Conservation (phyloP, 1,140 invertebrate genomes). For the Drosophila kanapiae region DNA sequence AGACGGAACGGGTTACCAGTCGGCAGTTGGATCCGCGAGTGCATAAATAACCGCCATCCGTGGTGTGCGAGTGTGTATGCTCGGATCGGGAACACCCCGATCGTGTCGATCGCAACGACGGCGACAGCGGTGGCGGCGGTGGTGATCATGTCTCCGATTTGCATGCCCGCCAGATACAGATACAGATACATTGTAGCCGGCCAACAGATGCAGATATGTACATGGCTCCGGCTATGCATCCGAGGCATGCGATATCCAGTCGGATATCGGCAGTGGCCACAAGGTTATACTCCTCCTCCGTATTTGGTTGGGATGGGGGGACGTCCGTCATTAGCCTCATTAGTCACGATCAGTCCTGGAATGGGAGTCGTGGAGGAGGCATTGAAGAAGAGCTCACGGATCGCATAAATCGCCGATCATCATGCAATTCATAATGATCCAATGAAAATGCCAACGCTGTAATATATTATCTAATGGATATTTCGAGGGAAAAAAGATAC, state of each 20-base stretch:
- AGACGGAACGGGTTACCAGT: slow-evolving; percentile 4
- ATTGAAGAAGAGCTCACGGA: slow-evolving; percentile 6
- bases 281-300: slow-evolving; percentile 28
- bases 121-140: too few relatives aligned
- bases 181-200: neutral
- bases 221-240: slow-evolving; percentile 25
- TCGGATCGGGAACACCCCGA: slow-evolving; percentile 21
- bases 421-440: slow-evolving; percentile 7
- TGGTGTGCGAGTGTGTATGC: slow-evolving; percentile 10
- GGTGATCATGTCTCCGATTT: slow-evolving; percentile 47
- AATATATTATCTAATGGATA: neutral
- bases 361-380: neutral
- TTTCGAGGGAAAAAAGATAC: too few relatives aligned
- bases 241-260: slow-evolving; percentile 33
- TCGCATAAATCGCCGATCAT: slow-evolving; percentile 9
- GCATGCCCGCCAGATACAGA: slow-evolving; percentile 32
- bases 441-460: slow-evolving; percentile 2
- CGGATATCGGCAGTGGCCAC: slow-evolving; percentile 25
- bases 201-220: slow-evolving; percentile 1
- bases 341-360: slow-evolving; percentile 35
- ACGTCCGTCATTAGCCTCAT: slow-evolving; percentile 24
- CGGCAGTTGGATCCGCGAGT: slow-evolving; percentile 31
- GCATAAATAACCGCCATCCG: slow-evolving; percentile 38
- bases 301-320: neutral
- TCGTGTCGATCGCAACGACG: too few relatives aligned